Base-by-base conservation (phyloP, 2,888 invertebrate species). In the Acanthopleura granulata region DNA sequence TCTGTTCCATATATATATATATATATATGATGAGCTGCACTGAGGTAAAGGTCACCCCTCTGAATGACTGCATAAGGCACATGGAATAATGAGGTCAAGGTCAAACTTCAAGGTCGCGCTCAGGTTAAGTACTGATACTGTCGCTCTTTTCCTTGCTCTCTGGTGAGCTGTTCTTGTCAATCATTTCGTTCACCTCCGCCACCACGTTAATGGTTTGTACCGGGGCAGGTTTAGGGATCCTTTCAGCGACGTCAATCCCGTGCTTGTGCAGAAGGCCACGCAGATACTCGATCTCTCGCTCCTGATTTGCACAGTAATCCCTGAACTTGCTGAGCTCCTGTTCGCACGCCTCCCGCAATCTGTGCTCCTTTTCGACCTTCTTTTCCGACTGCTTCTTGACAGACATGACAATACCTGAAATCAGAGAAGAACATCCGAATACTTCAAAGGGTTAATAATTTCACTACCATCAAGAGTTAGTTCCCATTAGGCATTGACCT, bases 331-430 rank as follows among this genome's bases (percentile, higher is more conserved):
- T 78, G 49, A 91, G 84, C 79, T 91, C 91, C 74, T 89, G 86
- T 75, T 91, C 91, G 61, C 88, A 81, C 1, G 88, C 89, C 80
- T 88, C 88, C 22, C 87, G 78, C 3, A 85, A 79, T 25, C 85
- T 80, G 73, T 81, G 79, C 77, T 91, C 91, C 61, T 87, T 84
- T 51, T 85, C 82, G 16, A 91, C 78, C 74, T 85, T 86, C 29
- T 89, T 88, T 40, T 90, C 90, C 15, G 90, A 88, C 75, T 90
- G 89, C 18, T 82, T 84, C 77, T 90, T 90, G 11, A 90, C 87
- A 16, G 90, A 90, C 76, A 89, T 51, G 3, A 89, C 82, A 50
- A 89, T 86, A 27, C 89, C 89, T 89, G 79, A 27, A 66, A 22
- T 57, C n/a, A 57, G 12, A 57, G 6, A 57, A 12, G 22, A 57